Base-by-base conservation (phyloP, 2,888 invertebrate genomes). In the Ypsolopha sequella region DNA sequence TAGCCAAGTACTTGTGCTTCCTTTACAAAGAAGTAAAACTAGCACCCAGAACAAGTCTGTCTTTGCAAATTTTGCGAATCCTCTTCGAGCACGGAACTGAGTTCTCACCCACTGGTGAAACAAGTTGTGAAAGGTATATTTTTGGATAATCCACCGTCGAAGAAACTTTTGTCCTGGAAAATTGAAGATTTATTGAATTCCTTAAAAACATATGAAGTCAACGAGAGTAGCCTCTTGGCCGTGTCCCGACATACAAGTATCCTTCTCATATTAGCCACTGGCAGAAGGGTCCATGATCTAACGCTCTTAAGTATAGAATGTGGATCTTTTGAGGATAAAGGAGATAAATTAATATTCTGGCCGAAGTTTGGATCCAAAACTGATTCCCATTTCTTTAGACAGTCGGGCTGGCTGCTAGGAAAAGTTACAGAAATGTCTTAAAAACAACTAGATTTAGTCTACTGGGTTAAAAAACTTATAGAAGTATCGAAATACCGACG, bases 11-110 rank as follows among this genome's bases (percentile, higher is more conserved):
- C n/a, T n/a, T n/a, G n/a, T n/a, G n/a, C n/a, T n/a, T n/a, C n/a
- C n/a, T n/a, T n/a, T n/a, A n/a, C n/a, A n/a, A n/a, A n/a, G n/a
- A n/a, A n/a, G n/a, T n/a, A n/a, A n/a, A n/a, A n/a, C n/a, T n/a
- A n/a, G n/a, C n/a, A n/a, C n/a, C n/a, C n/a, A n/a, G n/a, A n/a
- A 60, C 47, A 62, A 62, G 46, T 62, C 62, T 11, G 59, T 60
- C 1, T 56, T 63, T 33, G 54, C 56, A 13, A 60, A 56, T 6
- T 55, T 61, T 10, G 52, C 56, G 4, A 55, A 60, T 47, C 59
- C 59, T 36, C 44, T 33, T 41, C 54, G 39, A 11, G 7, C 50
- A 2, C 9, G 6, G 24, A 34, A 33, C 36, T 56, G 14, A 51
- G 48, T 43, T 43, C 48, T 34, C 55, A 60, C 48, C 54, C 53